Conservation (phyloP, 2,113 vertebrate genomes). For the Microcebus ravelobensis region DNA sequence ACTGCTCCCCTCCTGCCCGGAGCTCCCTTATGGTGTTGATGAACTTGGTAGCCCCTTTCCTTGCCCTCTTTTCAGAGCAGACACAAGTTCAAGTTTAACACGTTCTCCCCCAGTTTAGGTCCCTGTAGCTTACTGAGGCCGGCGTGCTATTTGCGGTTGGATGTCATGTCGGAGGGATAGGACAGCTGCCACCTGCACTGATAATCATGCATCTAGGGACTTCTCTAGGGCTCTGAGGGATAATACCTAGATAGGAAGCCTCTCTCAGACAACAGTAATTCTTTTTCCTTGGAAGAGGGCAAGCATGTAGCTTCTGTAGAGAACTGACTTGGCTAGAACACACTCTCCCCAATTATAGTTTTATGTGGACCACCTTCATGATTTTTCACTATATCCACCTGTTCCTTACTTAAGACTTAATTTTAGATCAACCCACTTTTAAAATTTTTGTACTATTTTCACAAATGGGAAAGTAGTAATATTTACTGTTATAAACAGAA, state of each 20-base stretch:
- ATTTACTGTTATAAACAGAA: background rate
- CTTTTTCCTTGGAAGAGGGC: background rate
- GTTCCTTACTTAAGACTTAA: background rate
- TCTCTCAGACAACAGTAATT: background rate
- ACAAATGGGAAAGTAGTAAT: constrained; percentile 5
- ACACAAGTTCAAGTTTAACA: background rate
- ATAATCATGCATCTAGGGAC: background rate
- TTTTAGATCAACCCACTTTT: background rate
- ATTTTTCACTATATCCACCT: background rate
- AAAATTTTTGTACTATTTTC: background rate
- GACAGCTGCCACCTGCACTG: background rate
- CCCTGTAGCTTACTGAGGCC: background rate
- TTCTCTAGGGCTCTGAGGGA: background rate
- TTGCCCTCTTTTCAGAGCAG: background rate
- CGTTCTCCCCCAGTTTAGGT: background rate
- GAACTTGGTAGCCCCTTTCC: background rate
- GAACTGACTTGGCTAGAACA: background rate
- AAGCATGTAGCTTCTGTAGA: background rate
- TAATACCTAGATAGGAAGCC: background rate
- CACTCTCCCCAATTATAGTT: background rate
- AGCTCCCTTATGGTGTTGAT: background rate
- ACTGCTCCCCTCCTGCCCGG: background rate
- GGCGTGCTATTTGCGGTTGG: background rate
- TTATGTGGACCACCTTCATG: background rate
- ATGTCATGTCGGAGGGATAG: background rate